These are phyloP conservation scores for Rhagonycha fulva DNA, from an alignment of 2,888 invertebrate species.

Conservation along the genomic window DNA sequence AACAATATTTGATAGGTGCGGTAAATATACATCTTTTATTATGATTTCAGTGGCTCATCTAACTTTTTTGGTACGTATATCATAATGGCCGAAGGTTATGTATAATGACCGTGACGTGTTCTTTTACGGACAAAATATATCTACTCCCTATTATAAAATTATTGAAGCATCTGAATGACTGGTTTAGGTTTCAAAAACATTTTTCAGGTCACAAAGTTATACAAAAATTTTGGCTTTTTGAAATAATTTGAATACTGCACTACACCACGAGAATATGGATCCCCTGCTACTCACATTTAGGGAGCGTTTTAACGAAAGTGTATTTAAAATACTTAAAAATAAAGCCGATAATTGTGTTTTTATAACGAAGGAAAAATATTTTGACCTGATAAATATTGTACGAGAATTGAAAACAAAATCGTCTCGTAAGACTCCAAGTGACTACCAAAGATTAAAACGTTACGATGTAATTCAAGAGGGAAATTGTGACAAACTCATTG, in stretches of 20 bases:
- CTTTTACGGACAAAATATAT: background rate
- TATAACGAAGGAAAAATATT: background rate
- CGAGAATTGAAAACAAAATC: background rate
- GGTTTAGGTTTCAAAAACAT: background rate
- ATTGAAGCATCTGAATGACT: background rate
- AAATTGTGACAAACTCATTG: background rate
- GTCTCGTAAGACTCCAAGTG: background rate
- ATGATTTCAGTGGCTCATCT: background rate
- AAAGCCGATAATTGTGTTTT: background rate
- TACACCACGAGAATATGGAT: background rate
- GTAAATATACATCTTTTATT: background rate
- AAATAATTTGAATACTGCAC: background rate
- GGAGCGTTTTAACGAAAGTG: background rate
- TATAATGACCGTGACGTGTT: background rate
- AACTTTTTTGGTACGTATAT: background rate
- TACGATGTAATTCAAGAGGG: background rate
- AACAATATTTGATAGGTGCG: background rate
- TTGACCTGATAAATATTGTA: background rate
- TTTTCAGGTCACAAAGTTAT: background rate
- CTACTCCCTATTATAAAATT: no score
- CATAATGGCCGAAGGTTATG: background rate
- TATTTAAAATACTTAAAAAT: background rate
- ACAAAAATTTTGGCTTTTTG: background rate
- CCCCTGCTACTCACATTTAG: background rate
- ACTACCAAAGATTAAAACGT: background rate